A percentile compares a stretch with the other conserved stretches of the same genome.
phyloP scores from a whole-genome alignment of 2,113 vertebrate species.

The Baryphthengus martii region DNA sequence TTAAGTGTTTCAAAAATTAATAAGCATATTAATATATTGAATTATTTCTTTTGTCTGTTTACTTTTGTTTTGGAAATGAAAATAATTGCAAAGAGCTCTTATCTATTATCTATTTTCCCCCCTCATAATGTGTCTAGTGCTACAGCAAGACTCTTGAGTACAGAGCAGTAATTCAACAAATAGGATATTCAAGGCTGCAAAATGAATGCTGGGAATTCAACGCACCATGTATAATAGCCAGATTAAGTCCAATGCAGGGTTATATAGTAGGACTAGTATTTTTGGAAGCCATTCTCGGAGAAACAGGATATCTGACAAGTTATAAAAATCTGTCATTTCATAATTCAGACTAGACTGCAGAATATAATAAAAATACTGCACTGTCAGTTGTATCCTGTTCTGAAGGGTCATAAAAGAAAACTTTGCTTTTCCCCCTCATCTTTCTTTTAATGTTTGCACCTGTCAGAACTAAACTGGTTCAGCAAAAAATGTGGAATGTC shows the following conservation, averaged over 20 bases:
- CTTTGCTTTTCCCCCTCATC: neutral
- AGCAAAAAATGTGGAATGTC: neutral
- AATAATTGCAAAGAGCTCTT: neutral
- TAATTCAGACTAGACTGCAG: neutral
- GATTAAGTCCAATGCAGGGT: conserved; percentile 27
- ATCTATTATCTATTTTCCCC: rapidly evolving
- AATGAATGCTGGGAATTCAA: neutral
- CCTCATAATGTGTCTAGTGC: neutral
- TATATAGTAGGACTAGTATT: conserved; percentile 14
- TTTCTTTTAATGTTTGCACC: neutral
- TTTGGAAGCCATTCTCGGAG: conserved; percentile 51
- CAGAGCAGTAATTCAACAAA: neutral
- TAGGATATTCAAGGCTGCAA: neutral
- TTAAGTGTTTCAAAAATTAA: neutral
- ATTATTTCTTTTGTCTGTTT: neutral
- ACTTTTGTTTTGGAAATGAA: neutral
- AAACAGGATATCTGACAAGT: conserved; percentile 19
- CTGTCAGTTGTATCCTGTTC: neutral
- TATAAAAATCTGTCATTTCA: neutral
- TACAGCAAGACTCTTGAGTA: neutral
- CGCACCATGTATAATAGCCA: neutral
- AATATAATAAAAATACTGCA: neutral
- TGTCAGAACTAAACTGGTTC: neutral
- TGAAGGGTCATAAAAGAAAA: neutral
- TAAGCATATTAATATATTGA: neutral